A percentile compares a stretch with the other conserved stretches of the same genome.
phyloP scores from a whole-genome alignment of 2,888 invertebrate species.

The Alcis repandata region DNA sequence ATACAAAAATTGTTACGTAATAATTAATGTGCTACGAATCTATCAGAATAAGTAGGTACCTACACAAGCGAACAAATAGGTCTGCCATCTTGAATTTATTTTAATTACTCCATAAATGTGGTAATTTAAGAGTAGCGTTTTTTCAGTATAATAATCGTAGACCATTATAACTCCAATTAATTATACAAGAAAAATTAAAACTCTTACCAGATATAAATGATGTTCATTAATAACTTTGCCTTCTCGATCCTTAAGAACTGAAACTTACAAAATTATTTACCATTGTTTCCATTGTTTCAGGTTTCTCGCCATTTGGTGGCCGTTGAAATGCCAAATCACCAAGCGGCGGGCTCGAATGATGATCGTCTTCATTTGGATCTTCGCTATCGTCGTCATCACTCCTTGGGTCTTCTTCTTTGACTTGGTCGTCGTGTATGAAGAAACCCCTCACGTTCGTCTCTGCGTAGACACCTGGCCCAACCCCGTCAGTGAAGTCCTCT shows the following conservation, averaged over 20 bases:
- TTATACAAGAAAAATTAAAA: slow-evolving; percentile 14
- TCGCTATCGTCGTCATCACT: slow-evolving; percentile 93
- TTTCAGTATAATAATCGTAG: background rate
- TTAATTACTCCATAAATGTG: no score
- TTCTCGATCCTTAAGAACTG: slow-evolving; percentile 3
- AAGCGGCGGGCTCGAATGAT: slow-evolving; percentile 94
- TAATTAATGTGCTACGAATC: no score
- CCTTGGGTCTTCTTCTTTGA: slow-evolving; percentile 97
- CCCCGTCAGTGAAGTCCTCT: slow-evolving; percentile 92
- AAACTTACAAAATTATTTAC: slow-evolving; percentile 17
- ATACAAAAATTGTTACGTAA: no score
- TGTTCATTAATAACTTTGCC: slow-evolving; percentile 12
- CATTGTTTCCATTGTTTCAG: slow-evolving; percentile 87
- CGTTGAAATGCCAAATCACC: slow-evolving; percentile 95
- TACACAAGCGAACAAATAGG: no score
- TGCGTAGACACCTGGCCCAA: slow-evolving; percentile 96
- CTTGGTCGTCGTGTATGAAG: slow-evolving; percentile 90
- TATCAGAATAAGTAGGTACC: no score
- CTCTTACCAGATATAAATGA: slow-evolving; percentile 17
- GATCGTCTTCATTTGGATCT: slow-evolving; percentile 96
- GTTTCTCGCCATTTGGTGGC: slow-evolving; percentile 98
- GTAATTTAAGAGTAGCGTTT: background rate
- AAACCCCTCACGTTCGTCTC: slow-evolving; percentile 91
- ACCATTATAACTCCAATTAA: slow-evolving; percentile 5
- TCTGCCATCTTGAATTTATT: no score